phyloP scores from a whole-genome alignment of 2,888 invertebrate species.

The Idaea dimidiata region DNA sequence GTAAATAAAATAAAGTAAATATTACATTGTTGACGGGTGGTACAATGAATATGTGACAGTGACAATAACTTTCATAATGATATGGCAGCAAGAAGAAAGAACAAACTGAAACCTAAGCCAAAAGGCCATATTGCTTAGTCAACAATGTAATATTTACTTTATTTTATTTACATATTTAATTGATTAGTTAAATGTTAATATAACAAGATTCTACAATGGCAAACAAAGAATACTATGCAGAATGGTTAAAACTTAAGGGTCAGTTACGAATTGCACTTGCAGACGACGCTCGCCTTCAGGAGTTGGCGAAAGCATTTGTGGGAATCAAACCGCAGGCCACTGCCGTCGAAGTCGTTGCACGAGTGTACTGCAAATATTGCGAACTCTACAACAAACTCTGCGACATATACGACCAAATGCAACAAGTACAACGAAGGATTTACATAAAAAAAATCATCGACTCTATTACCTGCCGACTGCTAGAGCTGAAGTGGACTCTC shows the following conservation, averaged over 20 bases:
- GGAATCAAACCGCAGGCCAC: slow-evolving; percentile 70
- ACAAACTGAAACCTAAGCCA: too few species aligned
- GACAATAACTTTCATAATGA: too few species aligned
- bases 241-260: slow-evolving; percentile 63
- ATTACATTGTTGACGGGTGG: neutral
- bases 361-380: slow-evolving; percentile 76
- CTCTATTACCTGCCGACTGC: slow-evolving; percentile 78
- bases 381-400: slow-evolving; percentile 79
- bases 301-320: slow-evolving; percentile 45
- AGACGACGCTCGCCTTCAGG: slow-evolving; percentile 60
- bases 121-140: too few species aligned
- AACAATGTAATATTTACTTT: neutral
- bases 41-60: too few species aligned
- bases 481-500: slow-evolving; percentile 80
- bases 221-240: slow-evolving; percentile 58
- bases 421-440: slow-evolving; percentile 81
- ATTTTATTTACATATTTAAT: neutral
- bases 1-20: neutral
- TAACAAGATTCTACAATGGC: slow-evolving; percentile 41
- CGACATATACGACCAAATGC: slow-evolving; percentile 82
- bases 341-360: slow-evolving; percentile 73
- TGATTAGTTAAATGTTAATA: neutral
- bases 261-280: slow-evolving; percentile 42
- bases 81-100: too few species aligned
- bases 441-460: slow-evolving; percentile 81